Base-by-base conservation (phyloP, 2,113 vertebrate species). In the Anguilla rostrata region DNA sequence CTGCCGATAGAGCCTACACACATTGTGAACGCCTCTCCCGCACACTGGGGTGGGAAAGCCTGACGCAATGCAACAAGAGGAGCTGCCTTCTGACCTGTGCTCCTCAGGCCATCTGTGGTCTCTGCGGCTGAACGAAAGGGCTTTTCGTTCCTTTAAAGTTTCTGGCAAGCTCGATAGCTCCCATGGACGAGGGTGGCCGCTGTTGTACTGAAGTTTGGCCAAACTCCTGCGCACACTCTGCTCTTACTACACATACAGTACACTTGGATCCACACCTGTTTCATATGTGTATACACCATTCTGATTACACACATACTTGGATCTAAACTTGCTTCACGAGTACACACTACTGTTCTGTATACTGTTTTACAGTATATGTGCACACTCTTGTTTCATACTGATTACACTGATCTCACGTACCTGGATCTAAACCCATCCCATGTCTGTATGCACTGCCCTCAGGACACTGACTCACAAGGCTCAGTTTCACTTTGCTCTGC, bases 91-190 rank as follows among this genome's bases (percentile, higher is more conserved):
- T n/a, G 26, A 75, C 71, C n/a, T 14, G 16, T 3, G 46, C n/a
- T 40, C 60, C 60, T 53, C 14, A 18, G 60, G 81, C n/a, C 40
- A 41, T 78, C 66, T 53, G 63, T 83, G 20, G 40, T 83, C 18
- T 56, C 26, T 41, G 41, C 81, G 71, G 81, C 53, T 83, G 66
- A 86, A 83, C 78, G 41, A 85, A 41, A 16, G 34, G 43, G 81
- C 40, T 83, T 75, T 75, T 56, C 5, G 41, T 83, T 78, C 82
- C 83, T 80, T 66, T n/a, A 78, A 60, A 63, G 29, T 39, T 66
- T 29, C 78, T 11, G n/a, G 39, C 86, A 7, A 8, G 41, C 86
- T 66, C 29, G 12, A 15, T 26, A 6, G 16, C 66, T 53, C 29
- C 53, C 60, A 14, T 12, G 41, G 41, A 34, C 29, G 15, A 85